phyloP scores from a whole-genome alignment of 1,140 invertebrate species.

The Conus ventricosus region DNA sequence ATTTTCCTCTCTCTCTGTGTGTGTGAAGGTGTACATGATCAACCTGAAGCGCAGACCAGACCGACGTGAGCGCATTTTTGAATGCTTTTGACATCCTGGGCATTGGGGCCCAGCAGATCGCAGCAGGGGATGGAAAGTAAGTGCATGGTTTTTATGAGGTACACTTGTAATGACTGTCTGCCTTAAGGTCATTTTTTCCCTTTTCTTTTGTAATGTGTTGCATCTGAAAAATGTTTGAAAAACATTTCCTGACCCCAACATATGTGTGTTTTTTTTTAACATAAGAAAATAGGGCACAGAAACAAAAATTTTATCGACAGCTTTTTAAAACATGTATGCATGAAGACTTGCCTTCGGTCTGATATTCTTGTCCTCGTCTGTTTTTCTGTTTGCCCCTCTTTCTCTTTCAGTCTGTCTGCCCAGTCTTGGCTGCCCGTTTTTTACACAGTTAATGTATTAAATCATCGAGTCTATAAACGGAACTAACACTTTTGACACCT shows the following conservation, averaged over 20 bases:
- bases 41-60: constrained; percentile 90
- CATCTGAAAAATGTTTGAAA: no score
- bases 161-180: not conserved
- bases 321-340: no score
- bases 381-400: not conserved
- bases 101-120: constrained; percentile 82
- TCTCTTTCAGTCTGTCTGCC: not conserved
- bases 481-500: no score
- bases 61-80: constrained; percentile 87
- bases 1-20: not conserved
- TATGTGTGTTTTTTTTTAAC: no score
- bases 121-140: constrained; percentile 93
- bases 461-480: no score
- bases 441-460: no score
- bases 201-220: not conserved
- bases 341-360: no score
- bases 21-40: constrained; percentile 86
- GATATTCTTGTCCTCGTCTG: not conserved
- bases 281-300: no score
- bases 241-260: no score
- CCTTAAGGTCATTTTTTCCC: not conserved
- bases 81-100: constrained; percentile 87
- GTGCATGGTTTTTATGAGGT: constrained; percentile 8
- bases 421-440: no score
- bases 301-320: no score